Evolutionary conservation across 2,888 invertebrate species (phyloP).

Genomic region (Patella pellucida): DNA sequence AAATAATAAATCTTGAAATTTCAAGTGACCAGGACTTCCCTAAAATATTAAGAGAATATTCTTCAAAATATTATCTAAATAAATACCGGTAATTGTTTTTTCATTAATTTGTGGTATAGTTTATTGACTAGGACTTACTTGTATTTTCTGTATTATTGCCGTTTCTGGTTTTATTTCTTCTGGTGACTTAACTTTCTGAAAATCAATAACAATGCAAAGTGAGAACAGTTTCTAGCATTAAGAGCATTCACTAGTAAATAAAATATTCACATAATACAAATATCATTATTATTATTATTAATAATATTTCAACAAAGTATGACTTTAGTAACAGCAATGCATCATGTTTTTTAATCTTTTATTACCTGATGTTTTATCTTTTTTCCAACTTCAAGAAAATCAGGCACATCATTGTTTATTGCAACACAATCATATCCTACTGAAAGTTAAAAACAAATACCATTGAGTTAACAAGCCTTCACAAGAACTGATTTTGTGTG

Average conservation of each 20-base stretch:
- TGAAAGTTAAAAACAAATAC: constrained; percentile 34
- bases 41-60: too few relatives aligned
- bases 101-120: too few relatives aligned
- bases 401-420: constrained; percentile 43
- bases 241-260: not conserved
- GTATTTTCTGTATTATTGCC: constrained; percentile 22
- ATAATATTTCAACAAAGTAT: too few relatives aligned
- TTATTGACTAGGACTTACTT: constrained; percentile 16
- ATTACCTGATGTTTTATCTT: constrained; percentile 32
- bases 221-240: too few relatives aligned
- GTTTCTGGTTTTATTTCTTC: constrained; percentile 31
- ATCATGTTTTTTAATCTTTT: not conserved
- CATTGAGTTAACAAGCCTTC: not conserved
- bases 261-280: too few relatives aligned
- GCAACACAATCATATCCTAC: constrained; percentile 59
- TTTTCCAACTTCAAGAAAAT: constrained; percentile 38
- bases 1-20: too few relatives aligned
- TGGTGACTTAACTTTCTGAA: constrained; percentile 20
- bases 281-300: too few relatives aligned
- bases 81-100: too few relatives aligned
- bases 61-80: too few relatives aligned
- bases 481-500: too few relatives aligned
- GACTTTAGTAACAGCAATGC: too few relatives aligned
- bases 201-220: not conserved
- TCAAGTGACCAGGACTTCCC: too few relatives aligned